A percentile compares a stretch with the other conserved stretches of the same genome.
phyloP scores from a whole-genome alignment of 2,113 vertebrate species.

The Terrapene triunguis region DNA sequence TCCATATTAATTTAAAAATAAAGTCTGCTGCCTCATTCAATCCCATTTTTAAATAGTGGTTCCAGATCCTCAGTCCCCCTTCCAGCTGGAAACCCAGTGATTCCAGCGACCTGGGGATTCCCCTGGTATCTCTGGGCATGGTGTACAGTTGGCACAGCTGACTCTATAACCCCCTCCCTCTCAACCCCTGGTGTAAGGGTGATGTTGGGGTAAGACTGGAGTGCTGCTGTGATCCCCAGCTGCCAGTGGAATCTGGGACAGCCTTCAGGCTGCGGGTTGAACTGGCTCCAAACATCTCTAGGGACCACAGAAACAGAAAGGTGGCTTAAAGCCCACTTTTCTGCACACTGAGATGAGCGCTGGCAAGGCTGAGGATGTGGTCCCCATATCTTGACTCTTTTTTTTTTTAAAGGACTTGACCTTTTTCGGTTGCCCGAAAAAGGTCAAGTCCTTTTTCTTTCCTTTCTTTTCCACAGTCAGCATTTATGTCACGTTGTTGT shows the following conservation, averaged over 20 bases:
- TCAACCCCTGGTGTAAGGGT: background rate
- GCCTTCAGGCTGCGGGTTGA: background rate
- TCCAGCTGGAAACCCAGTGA: background rate
- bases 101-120: fast-evolving
- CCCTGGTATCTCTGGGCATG: background rate
- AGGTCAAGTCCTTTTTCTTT: background rate
- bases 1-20: slow-evolving; percentile 22
- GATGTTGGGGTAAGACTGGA: background rate
- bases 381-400: background rate
- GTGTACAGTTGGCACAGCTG: background rate
- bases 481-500: background rate
- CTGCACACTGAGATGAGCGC: background rate
- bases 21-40: background rate
- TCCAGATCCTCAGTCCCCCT: background rate
- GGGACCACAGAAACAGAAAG: background rate
- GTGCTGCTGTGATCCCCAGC: background rate
- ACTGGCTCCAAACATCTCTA: background rate
- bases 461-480: background rate
- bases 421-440: background rate
- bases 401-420: background rate
- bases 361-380: background rate
- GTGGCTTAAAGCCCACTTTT: background rate
- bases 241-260: background rate
- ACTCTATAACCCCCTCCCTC: background rate
- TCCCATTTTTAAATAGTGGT: background rate